A percentile compares a stretch with the other conserved stretches of the same genome.
phyloP scores from a whole-genome alignment of 2,888 invertebrate species.

The Sinelater perroti region DNA sequence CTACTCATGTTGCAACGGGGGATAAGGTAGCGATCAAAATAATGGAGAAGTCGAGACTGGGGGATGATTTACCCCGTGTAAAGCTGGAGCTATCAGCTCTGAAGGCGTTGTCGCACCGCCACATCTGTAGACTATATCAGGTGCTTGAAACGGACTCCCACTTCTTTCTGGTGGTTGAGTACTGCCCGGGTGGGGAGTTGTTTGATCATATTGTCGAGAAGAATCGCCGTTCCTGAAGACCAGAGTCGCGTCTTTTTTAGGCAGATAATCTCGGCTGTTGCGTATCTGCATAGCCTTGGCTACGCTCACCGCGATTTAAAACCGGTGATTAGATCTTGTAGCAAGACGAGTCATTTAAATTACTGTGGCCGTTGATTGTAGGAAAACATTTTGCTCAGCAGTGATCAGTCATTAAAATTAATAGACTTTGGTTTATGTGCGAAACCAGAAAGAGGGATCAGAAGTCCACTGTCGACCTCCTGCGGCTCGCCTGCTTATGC shows the following conservation, averaged over 20 bases:
- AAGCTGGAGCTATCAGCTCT: constrained; percentile 78
- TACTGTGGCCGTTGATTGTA: constrained; percentile 54
- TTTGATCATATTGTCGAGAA: constrained; percentile 86
- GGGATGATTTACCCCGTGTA: constrained; percentile 77
- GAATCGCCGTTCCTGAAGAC: constrained; percentile 72
- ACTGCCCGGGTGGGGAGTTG: constrained; percentile 83
- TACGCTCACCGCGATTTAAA: constrained; percentile 84
- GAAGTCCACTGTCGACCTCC: constrained; percentile 69
- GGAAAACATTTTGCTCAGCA: constrained; percentile 82
- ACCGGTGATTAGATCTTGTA: constrained; percentile 69
- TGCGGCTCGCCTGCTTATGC: constrained; percentile 83
- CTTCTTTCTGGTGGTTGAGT: constrained; percentile 82
- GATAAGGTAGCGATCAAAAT: constrained; percentile 86
- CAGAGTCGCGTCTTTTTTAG: constrained; percentile 81
- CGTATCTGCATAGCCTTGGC: constrained; percentile 77
- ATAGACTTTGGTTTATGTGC: constrained; percentile 88
- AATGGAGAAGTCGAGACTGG: constrained; percentile 77
- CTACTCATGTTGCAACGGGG: constrained; percentile 78
- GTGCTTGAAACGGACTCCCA: constrained; percentile 78
- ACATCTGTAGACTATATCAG: constrained; percentile 82
- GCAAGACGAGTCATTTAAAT: background rate
- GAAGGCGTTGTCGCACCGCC: constrained; percentile 73
- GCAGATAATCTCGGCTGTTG: constrained; percentile 81
- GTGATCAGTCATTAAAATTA: constrained; percentile 76
- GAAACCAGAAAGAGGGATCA: constrained; percentile 72